Percentiles rank a stretch among this genome's conserved stretches.
These are phyloP conservation scores for Cyrtorhinus lividipennis DNA, from an alignment of 1,140 invertebrate genomes.

Conservation along the genomic window DNA sequence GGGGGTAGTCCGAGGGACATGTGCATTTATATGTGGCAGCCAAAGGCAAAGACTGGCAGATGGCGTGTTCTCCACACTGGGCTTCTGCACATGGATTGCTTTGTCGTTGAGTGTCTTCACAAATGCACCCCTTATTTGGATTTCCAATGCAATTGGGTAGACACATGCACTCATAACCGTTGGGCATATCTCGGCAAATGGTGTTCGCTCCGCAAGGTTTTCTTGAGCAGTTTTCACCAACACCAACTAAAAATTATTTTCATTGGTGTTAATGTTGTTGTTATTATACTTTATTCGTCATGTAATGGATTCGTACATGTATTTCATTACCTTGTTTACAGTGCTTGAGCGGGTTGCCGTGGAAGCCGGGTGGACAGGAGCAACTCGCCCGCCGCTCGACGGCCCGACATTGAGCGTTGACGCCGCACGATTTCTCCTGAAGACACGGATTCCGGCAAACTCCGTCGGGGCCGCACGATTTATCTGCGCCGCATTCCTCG, in stretches of 20 bases:
- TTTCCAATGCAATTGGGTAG: slow-evolving; percentile 64
- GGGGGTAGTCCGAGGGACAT: slow-evolving; percentile 62
- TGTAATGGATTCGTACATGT: too few relatives aligned
- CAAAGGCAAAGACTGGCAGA: slow-evolving; percentile 51
- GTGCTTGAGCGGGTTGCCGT: slow-evolving; percentile 64
- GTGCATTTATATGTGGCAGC: slow-evolving; percentile 55
- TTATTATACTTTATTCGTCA: too few relatives aligned
- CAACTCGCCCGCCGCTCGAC: slow-evolving; percentile 59
- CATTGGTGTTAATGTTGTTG: too few relatives aligned
- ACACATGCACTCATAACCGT: slow-evolving; percentile 63
- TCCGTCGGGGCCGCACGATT: slow-evolving; percentile 50
- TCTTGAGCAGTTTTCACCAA: slow-evolving; percentile 49
- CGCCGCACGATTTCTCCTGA: slow-evolving; percentile 56
- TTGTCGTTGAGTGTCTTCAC: slow-evolving; percentile 37
- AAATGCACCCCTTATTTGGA: slow-evolving; percentile 59
- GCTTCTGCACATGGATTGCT: slow-evolving; percentile 50
- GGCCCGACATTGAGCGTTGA: slow-evolving; percentile 74
- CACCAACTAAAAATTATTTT: slow-evolving; percentile 31
- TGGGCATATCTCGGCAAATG: slow-evolving; percentile 53
- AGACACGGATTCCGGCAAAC: slow-evolving; percentile 73
- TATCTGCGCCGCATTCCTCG: slow-evolving; percentile 60
- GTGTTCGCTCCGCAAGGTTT: slow-evolving; percentile 76
- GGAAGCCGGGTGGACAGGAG: slow-evolving; percentile 68
- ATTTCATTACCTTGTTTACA: slow-evolving; percentile 36
- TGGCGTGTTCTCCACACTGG: slow-evolving; percentile 65